These are phyloP conservation scores for Tridacna crocea DNA, from an alignment of 2,888 invertebrate genomes.

Conservation along the genomic window DNA sequence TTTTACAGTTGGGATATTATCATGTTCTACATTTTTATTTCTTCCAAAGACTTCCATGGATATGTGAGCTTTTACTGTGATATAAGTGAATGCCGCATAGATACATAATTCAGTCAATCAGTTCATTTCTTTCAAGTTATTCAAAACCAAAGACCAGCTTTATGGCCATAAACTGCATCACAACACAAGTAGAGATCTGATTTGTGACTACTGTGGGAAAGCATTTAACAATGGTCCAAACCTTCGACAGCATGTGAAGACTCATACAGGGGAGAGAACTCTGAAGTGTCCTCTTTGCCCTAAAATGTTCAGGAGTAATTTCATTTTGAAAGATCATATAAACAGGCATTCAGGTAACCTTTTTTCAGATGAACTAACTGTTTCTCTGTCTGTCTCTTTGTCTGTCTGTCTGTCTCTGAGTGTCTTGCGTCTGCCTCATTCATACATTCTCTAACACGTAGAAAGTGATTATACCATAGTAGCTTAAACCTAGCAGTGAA, in stretches of 20 bases:
- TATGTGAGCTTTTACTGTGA: too few species aligned
- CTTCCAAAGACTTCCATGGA: too few species aligned
- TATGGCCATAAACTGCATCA: slow-evolving; percentile 41
- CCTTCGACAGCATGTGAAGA: slow-evolving; percentile 42
- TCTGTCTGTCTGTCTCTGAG: background rate
- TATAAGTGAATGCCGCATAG: background rate
- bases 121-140: slow-evolving; percentile 27
- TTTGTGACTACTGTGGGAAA: slow-evolving; percentile 48
- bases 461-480: too few species aligned
- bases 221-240: slow-evolving; percentile 51
- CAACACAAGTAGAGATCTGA: slow-evolving; percentile 21
- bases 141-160: slow-evolving; percentile 42
- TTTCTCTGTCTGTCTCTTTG: background rate
- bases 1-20: too few species aligned
- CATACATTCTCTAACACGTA: background rate
- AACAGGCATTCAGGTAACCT: slow-evolving; percentile 49
- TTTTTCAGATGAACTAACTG: background rate
- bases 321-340: slow-evolving; percentile 48
- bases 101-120: background rate
- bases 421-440: background rate
- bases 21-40: too few species aligned
- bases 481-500: too few species aligned
- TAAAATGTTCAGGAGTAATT: slow-evolving; percentile 46
- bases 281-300: slow-evolving; percentile 50
- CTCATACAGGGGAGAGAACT: slow-evolving; percentile 36